Evolutionary conservation across 35 echinoderm and acorn worm genomes (phyloP), one percentile per base, ranked within the genome.

Genomic region (Apostichopus parvimensis): DNA sequence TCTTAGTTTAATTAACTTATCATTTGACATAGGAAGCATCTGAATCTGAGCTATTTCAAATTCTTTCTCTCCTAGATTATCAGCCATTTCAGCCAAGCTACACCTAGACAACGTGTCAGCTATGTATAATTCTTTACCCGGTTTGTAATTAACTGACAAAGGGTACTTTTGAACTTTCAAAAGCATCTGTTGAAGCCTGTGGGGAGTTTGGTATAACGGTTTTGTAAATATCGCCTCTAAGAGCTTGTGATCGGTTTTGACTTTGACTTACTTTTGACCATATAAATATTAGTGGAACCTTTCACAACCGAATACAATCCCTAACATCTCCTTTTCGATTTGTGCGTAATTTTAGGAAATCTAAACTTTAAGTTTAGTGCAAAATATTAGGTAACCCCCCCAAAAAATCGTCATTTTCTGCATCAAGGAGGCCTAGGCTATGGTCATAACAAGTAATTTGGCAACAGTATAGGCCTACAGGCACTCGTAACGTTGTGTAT

Each of bases 261-360:
- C 87, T 24, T 71, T 62, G 34, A 90, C 54, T 73, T 2, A 90
- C n/a, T 57, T 57, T 54, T 77, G 62, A 58, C 25, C 87, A 71
- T 53, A 71, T 10, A 86, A 12, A 62, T 86, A 86, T 20, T 86
- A 57, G 56, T 86, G 52, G 17, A 90, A 90, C 13, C 61, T 5
- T 54, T 90, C 87, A 45, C 87, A 90, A n/a, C 68, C 87, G 66
- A 90, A 73, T 12, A 90, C 65, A 34, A 90, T 90, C 4, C 57
- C 87, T 6, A 77, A 11, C 71, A 90, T 73, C 73, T 90, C 68
- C 8, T 77, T 90, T 70, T 90, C 87, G 14, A 90, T 90, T 77
- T 77, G 87, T 24, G 87, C 87, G 66, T 90, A 73, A 54, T 77
- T 90, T 77, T 73, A 34, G 28, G 28, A 34, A 34, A 34, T 34